Evolutionary conservation across 2,888 invertebrate genomes (phyloP).

Genomic region (Mesorhabditis belari): DNA sequence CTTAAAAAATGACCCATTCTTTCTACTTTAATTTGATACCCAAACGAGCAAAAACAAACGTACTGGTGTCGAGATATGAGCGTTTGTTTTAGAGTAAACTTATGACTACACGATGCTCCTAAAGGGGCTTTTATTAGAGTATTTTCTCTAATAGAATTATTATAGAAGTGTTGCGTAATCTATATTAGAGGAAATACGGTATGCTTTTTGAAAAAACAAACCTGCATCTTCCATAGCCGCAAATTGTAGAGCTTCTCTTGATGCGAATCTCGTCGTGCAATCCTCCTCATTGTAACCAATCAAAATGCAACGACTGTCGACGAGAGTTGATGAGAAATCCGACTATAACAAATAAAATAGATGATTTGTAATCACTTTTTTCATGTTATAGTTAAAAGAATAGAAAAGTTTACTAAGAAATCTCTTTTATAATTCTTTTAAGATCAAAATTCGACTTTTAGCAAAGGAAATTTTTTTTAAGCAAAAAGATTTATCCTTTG

Average conservation of each 20-base stretch:
- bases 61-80: no score
- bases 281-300: conserved; percentile 30
- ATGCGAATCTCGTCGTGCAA: conserved; percentile 1
- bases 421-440: background rate
- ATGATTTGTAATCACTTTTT: conserved; percentile 6
- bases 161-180: no score
- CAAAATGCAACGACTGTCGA: conserved; percentile 40
- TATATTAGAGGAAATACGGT: no score
- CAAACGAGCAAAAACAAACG: no score
- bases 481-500: background rate
- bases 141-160: no score
- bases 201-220: conserved; percentile 9
- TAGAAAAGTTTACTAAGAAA: no score
- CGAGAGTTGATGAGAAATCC: conserved; percentile 24
- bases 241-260: background rate
- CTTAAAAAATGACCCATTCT: no score
- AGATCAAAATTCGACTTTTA: no score
- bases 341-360: conserved; percentile 3
- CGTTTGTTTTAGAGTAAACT: no score
- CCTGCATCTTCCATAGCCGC: conserved; percentile 6
- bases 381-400: no score
- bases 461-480: background rate
- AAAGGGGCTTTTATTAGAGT: no score
- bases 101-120: background rate
- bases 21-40: no score